These are phyloP conservation scores for Caenorhabditis uteleia DNA, from an alignment of 2,888 invertebrate species.

Conservation along the genomic window DNA sequence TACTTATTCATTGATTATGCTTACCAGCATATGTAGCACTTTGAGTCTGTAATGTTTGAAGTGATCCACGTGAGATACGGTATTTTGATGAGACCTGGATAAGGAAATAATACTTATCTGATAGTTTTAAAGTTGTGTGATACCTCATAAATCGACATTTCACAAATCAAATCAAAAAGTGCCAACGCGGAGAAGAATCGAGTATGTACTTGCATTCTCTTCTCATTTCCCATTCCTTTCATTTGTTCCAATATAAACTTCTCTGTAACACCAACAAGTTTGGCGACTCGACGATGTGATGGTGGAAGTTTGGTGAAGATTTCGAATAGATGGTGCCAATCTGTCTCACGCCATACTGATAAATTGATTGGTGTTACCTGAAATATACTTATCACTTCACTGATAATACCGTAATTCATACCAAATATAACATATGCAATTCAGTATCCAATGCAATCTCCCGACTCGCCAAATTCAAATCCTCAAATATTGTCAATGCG, in stretches of 20 bases:
- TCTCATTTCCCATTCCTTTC: slow-evolving; percentile 15
- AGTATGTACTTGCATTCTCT: slow-evolving; percentile 65
- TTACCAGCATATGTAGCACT: slow-evolving; percentile 90
- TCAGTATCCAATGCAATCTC: slow-evolving; percentile 92
- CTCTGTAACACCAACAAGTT: slow-evolving; percentile 86
- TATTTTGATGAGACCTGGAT: slow-evolving; percentile 78
- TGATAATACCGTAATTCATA: slow-evolving; percentile 70
- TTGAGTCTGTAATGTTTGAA: slow-evolving; percentile 91
- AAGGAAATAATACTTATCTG: slow-evolving; percentile 1
- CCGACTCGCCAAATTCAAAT: slow-evolving; percentile 86
- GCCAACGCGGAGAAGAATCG: slow-evolving; percentile 80
- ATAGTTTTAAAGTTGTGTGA: slow-evolving; percentile 70
- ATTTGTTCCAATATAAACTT: slow-evolving; percentile 79
- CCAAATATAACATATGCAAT: slow-evolving; percentile 90
- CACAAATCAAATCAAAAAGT: slow-evolving; percentile 89
- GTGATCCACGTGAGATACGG: slow-evolving; percentile 84
- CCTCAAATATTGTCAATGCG: slow-evolving; percentile 85
- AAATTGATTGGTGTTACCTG: slow-evolving; percentile 86
- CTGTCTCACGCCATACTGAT: slow-evolving; percentile 79
- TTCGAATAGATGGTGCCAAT: slow-evolving; percentile 77
- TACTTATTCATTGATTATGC: slow-evolving; percentile 8
- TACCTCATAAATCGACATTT: slow-evolving; percentile 80
- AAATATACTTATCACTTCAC: slow-evolving; percentile 2
- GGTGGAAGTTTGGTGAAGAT: slow-evolving; percentile 83
- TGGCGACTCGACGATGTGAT: slow-evolving; percentile 85